Base-by-base conservation (phyloP, 1,140 invertebrate genomes). In the Drosophila ananassae region DNA sequence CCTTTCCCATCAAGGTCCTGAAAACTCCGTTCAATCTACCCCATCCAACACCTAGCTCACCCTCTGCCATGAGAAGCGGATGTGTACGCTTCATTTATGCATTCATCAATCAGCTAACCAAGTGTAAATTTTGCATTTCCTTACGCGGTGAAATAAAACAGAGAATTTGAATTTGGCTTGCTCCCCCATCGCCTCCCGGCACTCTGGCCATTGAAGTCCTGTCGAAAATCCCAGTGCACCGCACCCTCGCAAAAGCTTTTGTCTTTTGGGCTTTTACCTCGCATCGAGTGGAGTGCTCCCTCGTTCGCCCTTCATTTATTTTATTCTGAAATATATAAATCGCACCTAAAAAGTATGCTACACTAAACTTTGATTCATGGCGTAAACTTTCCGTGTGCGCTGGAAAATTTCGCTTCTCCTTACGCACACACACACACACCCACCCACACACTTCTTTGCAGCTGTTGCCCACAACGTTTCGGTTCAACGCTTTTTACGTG, bases 61-160 rank as follows among this genome's bases (percentile, higher is more conserved):
- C 41, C 55, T 17, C 39, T 52, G 37, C 64, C 44, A 28, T 28
- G 44, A 32, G 67, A 71, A 79, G 74, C 78, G 82, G 78, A 89
- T 87, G 82, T 87, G 82, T 87, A 89, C 83, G 80, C 85, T 90
- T 90, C 87, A 90, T 90, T 90, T 90, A 90, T 90, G 80, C 89
- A 90, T 90, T 89, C 89, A 90, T 90, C 89, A 90, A 90, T 90
- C 89, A 90, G 89, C 81, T 89, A 90, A 90, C 89, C 89, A 90
- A 90, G 89, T 90, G 89, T 90, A 79, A 90, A 87, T 81, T 90
- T 90, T 89, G 79, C 84, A 89, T 82, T 85, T 87, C 73, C 74
- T 60, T 56, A 76, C 58, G 80, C 84, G 79, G 46, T 89, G 84
- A 89, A 89, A 89, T 89, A 84, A 89, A 89, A 80, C 72, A 77